These are phyloP conservation scores for Actinia tenebrosa DNA, from an alignment of 64 coral and sea anemone species.

Conservation along the genomic window DNA sequence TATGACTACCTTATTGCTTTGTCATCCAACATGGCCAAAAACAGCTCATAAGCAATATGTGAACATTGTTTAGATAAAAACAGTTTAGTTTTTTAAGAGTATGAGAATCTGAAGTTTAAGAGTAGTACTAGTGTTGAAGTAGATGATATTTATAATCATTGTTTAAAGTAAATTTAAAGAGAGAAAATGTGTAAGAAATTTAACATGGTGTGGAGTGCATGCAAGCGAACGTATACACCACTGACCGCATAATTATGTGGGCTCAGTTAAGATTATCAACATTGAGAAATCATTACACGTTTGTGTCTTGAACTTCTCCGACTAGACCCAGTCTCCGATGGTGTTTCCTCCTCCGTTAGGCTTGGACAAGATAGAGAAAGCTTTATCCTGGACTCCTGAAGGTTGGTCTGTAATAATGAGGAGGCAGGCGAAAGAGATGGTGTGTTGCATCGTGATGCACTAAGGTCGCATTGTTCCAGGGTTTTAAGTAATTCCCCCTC, in stretches of 20 bases:
- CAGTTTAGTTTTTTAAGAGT: too few species aligned
- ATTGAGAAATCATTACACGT: conserved; percentile 29
- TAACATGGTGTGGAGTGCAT: neutral
- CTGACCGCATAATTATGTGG: neutral
- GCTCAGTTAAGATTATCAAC: neutral
- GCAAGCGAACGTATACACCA: neutral
- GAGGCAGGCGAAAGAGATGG: conserved; percentile 89
- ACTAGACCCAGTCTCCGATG: conserved; percentile 44
- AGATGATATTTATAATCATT: neutral
- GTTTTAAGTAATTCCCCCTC: conserved; percentile 82
- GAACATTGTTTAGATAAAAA: neutral
- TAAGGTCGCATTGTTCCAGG: conserved; percentile 92
- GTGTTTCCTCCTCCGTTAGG: conserved; percentile 64
- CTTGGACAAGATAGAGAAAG: conserved; percentile 84
- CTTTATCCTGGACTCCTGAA: conserved; percentile 77
- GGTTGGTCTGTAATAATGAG: conserved; percentile 77
- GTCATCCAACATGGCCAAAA: too few species aligned
- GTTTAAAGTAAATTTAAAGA: neutral
- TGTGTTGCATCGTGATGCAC: conserved; percentile 87
- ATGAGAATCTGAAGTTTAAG: too few species aligned
- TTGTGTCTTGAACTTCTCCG: conserved; percentile 24
- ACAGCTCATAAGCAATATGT: too few species aligned
- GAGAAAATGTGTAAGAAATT: neutral
- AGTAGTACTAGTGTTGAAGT: neutral
- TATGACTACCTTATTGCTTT: too few species aligned